Evolutionary conservation across 1,140 invertebrate species (phyloP).

Genomic region (Rhopalosiphum padi): DNA sequence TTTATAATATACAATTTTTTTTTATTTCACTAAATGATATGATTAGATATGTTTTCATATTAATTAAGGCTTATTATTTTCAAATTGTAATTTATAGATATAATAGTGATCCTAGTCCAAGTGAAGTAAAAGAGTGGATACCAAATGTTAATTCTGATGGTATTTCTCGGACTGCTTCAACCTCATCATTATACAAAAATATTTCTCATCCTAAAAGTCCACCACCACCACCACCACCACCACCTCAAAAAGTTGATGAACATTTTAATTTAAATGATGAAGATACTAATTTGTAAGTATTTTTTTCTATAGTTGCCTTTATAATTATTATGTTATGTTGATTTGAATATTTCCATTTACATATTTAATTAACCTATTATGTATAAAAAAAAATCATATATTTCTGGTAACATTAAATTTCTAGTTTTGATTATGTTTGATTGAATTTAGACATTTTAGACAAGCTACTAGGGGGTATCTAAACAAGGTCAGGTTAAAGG

Average conservation of each 20-base stretch:
- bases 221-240: conserved; percentile 11
- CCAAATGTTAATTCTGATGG: conserved; percentile 36
- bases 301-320: background rate
- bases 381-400: background rate
- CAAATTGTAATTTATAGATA: conserved; percentile 18
- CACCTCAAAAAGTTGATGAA: conserved; percentile 25
- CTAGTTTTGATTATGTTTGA: background rate
- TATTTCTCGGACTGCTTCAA: conserved; percentile 38
- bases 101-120: conserved; percentile 52
- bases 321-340: background rate
- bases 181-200: conserved; percentile 43
- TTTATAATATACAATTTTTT: background rate
- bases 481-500: too few species aligned
- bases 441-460: background rate
- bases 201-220: background rate
- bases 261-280: background rate
- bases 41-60: background rate
- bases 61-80: background rate
- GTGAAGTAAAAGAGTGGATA: conserved; percentile 51
- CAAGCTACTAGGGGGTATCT: too few species aligned
- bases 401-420: background rate
- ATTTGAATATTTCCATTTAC: background rate
- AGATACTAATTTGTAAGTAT: conserved; percentile 33
- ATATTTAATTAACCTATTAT: background rate
- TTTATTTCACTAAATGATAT: background rate